Evolutionary conservation across 2,113 vertebrate species (phyloP), one percentile per base, ranked within the genome.

Genomic region (Onychostruthus taczanowskii): DNA sequence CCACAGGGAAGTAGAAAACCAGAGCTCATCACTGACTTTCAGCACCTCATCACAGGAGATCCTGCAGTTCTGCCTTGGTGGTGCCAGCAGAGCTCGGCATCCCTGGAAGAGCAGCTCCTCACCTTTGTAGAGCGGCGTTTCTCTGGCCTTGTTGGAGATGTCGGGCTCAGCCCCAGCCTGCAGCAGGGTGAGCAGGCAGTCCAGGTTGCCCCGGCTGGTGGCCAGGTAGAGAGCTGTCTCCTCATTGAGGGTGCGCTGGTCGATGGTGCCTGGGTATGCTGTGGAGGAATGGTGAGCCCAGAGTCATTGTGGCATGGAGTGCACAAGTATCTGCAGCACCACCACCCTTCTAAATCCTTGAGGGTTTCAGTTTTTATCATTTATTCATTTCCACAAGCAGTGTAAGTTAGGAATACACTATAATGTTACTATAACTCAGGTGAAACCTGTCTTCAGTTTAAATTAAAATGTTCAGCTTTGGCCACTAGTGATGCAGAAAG

Each of bases 51-150:
- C 39, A 1, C 61, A 75, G 72, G 26, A 2, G 7, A 33, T 19
- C 6, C 47, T 44, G 33, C 50, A 41, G 21, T 13, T 55, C 59
- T 84, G 33, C 50, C 81, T 44, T 9, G 10, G 16, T 44, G 28
- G 5, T 56, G 5, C 41, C 55, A 33, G 70, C 52, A 39, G 27
- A 43, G 24, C 52, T 92, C 7, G 2, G 39, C 49, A 27, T 5
- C 28, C 55, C n/a, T 35, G 67, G 10, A 41, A 47, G 43, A 23
- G 21, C 56, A 59, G 47, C 26, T 14, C 2, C 87, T 92, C 90
- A 99, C 99, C 99, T 98, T 98, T 99, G 91, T 99, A 99, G 17
- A 99, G 98, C 0, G 99, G 98, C 0, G 99, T 99, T 95, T 99
- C 99, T 78, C 98, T 97, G 39, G 98, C 96, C 41, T 98, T 97